Conservation (phyloP, 2,888 invertebrate genomes). For the Rhagium mordax region DNA sequence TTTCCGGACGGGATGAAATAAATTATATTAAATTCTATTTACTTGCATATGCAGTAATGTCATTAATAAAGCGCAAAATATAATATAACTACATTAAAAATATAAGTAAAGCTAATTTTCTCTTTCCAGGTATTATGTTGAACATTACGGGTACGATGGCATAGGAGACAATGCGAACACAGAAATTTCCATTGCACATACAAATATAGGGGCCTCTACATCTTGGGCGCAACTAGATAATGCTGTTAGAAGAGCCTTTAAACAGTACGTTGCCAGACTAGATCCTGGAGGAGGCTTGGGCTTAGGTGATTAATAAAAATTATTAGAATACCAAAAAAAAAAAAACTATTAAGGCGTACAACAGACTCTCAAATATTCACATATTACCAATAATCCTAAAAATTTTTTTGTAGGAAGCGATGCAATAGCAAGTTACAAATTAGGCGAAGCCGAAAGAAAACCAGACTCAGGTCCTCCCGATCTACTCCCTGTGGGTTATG, state of each 20-base stretch:
- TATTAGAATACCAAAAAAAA: too few species aligned
- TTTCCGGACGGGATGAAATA: too few species aligned
- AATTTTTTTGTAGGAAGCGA: constrained; percentile 74
- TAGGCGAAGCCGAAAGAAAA: constrained; percentile 90
- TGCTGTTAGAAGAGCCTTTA: constrained; percentile 92
- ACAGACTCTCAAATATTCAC: too few species aligned
- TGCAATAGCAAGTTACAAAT: constrained; percentile 93
- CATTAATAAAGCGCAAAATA: too few species aligned
- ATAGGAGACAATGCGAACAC: constrained; percentile 68
- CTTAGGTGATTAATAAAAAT: constrained; percentile 62
- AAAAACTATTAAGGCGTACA: too few species aligned
- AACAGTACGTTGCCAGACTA: constrained; percentile 93
- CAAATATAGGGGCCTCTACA: constrained; percentile 93
- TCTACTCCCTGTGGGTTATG: constrained; percentile 93
- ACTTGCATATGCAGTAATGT: too few species aligned
- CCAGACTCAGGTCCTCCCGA: constrained; percentile 90
- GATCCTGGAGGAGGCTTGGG: constrained; percentile 95
- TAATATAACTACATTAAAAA: too few species aligned
- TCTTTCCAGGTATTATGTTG: constrained; percentile 63
- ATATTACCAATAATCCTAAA: too few species aligned
- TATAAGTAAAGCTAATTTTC: too few species aligned
- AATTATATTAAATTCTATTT: too few species aligned
- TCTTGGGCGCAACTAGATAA: constrained; percentile 96
- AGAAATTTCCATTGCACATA: constrained; percentile 88
- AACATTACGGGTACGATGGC: constrained; percentile 68